Percentiles rank a stretch among this genome's conserved stretches.
Conservation (phyloP, 2,797 vertebrate genomes). For the Silurus lanzhouensis region DNA sequence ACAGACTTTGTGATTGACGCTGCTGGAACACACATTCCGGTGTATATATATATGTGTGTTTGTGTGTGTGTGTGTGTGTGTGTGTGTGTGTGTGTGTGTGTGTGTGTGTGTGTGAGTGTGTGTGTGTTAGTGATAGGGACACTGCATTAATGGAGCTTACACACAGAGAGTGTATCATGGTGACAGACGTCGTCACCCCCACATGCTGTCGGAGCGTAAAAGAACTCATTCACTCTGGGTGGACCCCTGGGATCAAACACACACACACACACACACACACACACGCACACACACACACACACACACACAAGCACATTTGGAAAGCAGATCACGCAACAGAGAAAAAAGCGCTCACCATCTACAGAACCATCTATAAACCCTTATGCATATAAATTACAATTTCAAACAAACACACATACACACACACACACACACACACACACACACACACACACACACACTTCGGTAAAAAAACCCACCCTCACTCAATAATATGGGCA, state of each 20-base stretch:
- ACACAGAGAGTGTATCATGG: constrained; percentile 65
- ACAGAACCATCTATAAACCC: not conserved
- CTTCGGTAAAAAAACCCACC: too few species aligned
- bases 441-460: not conserved
- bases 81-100: not conserved
- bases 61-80: too few species aligned
- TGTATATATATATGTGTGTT: constrained; percentile 8
- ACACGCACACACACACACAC: constrained; percentile 4
- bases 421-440: constrained; percentile 10
- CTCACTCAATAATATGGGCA: not conserved
- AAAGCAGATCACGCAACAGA: not conserved
- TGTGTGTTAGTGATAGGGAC: constrained; percentile 31
- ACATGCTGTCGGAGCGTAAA: not conserved
- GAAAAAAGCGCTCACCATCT: not conserved
- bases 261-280: constrained; percentile 4
- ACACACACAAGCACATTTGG: not conserved
- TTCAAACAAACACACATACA: not conserved
- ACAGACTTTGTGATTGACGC: constrained; percentile 36
- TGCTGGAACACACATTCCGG: not conserved
- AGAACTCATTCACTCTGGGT: not conserved
- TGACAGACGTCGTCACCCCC: not conserved
- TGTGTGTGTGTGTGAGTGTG: too few species aligned
- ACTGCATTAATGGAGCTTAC: constrained; percentile 68
- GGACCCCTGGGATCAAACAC: not conserved
- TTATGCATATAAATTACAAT: not conserved